Percentiles rank a stretch among this genome's conserved stretches.
phyloP scores from a whole-genome alignment of 1,140 invertebrate species.

The Venturia canescens region DNA sequence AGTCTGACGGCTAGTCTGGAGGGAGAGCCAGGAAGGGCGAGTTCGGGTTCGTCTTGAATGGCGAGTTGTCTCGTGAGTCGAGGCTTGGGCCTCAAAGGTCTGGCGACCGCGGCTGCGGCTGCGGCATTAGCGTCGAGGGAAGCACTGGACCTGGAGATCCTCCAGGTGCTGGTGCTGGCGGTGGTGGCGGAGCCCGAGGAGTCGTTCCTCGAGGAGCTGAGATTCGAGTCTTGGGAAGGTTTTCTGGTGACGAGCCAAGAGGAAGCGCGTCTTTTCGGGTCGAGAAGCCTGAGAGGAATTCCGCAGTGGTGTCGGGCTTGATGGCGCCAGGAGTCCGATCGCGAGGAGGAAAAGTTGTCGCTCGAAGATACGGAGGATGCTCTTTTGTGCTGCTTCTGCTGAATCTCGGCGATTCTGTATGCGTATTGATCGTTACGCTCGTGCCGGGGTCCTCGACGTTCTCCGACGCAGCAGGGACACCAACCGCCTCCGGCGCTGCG shows the following conservation, averaged over 20 bases:
- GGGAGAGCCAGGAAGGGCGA: constrained; percentile 82
- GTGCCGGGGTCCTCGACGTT: constrained; percentile 67
- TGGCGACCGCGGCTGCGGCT: constrained; percentile 25
- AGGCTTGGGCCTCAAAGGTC: constrained; percentile 78
- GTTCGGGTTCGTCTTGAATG: constrained; percentile 81
- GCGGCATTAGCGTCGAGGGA: constrained; percentile 66
- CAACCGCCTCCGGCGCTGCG: constrained; percentile 49
- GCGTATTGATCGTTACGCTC: constrained; percentile 84
- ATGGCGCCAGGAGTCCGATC: constrained; percentile 89
- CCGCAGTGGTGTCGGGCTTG: constrained; percentile 83
- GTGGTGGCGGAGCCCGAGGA: constrained; percentile 91
- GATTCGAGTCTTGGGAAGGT: constrained; percentile 92
- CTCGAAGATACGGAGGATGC: constrained; percentile 91
- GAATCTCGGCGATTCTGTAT: constrained; percentile 88
- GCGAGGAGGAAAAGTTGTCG: constrained; percentile 92
- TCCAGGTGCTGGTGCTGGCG: constrained; percentile 90
- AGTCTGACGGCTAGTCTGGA: constrained; percentile 82
- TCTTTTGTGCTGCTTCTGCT: constrained; percentile 85
- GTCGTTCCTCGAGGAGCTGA: constrained; percentile 91
- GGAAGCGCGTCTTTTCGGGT: constrained; percentile 86
- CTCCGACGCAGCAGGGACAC: constrained; percentile 69
- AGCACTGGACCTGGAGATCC: constrained; percentile 87
- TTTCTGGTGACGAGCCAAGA: constrained; percentile 93
- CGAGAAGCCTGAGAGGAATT: constrained; percentile 84
- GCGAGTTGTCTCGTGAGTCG: constrained; percentile 87